A percentile compares a stretch with the other conserved stretches of the same genome.
Evolutionary conservation across 2,113 vertebrate species (phyloP).

Genomic region (Muntiacus muntjak): DNA sequence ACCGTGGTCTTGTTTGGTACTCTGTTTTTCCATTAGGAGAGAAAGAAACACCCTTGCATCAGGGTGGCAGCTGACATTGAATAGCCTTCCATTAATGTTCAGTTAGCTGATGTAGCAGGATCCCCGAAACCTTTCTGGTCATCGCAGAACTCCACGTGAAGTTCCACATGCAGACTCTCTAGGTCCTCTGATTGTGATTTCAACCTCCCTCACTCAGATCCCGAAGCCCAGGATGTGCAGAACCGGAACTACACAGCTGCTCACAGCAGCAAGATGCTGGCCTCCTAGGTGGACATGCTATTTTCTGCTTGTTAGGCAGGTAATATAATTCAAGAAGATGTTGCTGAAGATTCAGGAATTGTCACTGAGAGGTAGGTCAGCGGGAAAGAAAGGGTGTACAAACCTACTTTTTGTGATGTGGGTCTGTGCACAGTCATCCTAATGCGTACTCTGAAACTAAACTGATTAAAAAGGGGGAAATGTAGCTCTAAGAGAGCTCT

Average conservation of each 20-base stretch:
- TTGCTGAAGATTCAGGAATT: not conserved
- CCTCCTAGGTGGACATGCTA: not conserved
- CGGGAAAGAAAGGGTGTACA: not conserved
- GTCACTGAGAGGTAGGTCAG: not conserved
- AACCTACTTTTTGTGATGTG: not conserved
- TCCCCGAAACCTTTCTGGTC: not conserved
- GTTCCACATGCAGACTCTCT: not conserved
- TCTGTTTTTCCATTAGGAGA: not conserved
- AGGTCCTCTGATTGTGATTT: not conserved
- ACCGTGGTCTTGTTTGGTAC: not conserved
- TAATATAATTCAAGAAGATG: not conserved
- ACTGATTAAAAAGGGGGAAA: not conserved
- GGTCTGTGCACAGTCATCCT: not conserved
- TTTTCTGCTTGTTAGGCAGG: not conserved
- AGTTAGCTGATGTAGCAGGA: too few relatives aligned
- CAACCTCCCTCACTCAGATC: not conserved
- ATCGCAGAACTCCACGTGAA: rapidly evolving
- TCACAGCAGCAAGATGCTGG: not conserved
- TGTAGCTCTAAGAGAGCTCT: not conserved
- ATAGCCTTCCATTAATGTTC: not conserved
- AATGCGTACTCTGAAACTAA: not conserved
- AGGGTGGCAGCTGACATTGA: not conserved
- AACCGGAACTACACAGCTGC: not conserved
- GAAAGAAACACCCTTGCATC: not conserved
- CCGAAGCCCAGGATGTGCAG: not conserved